Conservation (phyloP, 2,113 vertebrate species). For the Ciconia stormi region DNA sequence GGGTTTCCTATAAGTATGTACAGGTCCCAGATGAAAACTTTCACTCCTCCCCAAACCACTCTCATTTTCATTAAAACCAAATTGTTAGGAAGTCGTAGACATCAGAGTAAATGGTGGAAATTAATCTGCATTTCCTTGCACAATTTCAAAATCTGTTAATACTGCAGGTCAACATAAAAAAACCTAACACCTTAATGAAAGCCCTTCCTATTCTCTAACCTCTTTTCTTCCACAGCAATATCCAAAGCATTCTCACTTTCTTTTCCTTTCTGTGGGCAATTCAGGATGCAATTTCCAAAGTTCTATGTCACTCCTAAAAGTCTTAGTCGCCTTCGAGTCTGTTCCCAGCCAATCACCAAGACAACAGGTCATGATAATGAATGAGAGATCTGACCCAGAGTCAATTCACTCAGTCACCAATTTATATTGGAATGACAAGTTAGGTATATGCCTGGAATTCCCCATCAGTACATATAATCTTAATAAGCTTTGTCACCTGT, state of each 20-base stretch:
- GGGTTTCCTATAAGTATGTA: background rate
- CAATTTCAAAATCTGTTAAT: background rate
- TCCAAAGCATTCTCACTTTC: slow-evolving; percentile 24
- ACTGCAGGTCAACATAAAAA: background rate
- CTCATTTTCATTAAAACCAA: background rate
- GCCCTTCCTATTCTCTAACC: background rate
- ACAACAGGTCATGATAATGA: slow-evolving; percentile 59
- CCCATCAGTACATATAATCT: slow-evolving; percentile 26
- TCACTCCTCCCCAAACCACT: background rate
- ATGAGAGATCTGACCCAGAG: slow-evolving; percentile 65
- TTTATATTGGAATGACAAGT: slow-evolving; percentile 60
- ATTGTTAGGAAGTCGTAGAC: background rate
- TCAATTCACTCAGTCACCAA: slow-evolving; percentile 58
- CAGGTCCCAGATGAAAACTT: background rate
- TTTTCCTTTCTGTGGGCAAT: slow-evolving; percentile 17
- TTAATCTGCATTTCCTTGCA: background rate
- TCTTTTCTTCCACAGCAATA: background rate
- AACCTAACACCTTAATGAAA: background rate
- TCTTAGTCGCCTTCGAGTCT: slow-evolving; percentile 48
- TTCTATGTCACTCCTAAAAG: background rate
- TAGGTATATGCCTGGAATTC: slow-evolving; percentile 49
- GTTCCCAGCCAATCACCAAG: slow-evolving; percentile 53
- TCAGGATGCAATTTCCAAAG: slow-evolving; percentile 31
- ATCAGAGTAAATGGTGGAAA: background rate
- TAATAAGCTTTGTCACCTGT: slow-evolving; percentile 53